phyloP scores from a whole-genome alignment of 2,113 vertebrate species.

The Bubalus kerabau region DNA sequence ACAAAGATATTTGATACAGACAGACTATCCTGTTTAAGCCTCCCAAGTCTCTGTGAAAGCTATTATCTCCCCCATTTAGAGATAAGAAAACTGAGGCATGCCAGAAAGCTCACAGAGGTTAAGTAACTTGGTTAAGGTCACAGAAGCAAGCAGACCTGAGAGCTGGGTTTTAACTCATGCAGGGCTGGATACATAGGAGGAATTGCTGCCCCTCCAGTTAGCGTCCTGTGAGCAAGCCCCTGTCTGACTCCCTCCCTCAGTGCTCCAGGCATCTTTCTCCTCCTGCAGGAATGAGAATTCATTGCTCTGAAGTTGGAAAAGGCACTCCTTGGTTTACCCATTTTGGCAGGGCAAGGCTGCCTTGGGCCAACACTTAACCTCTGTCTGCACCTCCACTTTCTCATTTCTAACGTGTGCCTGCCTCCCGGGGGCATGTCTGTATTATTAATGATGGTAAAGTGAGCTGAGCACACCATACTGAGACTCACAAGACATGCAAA shows the following conservation, averaged over 20 bases:
- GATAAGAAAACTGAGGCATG: not conserved
- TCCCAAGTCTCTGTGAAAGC: not conserved
- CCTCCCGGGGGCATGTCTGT: conserved; percentile 18
- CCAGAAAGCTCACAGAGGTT: not conserved
- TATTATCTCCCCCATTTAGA: not conserved
- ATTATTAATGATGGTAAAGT: conserved; percentile 34
- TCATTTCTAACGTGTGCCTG: not conserved
- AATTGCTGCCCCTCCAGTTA: no score
- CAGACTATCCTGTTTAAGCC: not conserved
- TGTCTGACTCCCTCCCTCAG: not conserved
- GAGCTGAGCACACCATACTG: not conserved
- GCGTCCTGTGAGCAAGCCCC: not conserved
- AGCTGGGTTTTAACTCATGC: not conserved
- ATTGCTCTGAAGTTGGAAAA: conserved; percentile 30
- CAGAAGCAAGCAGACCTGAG: not conserved
- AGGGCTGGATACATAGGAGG: not conserved
- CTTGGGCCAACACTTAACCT: conserved; percentile 39
- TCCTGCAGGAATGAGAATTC: conserved; percentile 26
- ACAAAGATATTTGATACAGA: not conserved
- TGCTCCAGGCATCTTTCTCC: not conserved
- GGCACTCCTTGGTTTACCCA: not conserved
- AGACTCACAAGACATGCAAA: conserved; percentile 1
- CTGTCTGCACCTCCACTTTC: conserved; percentile 32
- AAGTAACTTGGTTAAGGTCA: not conserved
- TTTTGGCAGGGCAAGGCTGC: conserved; percentile 22